These are phyloP conservation scores for Otolemur garnettii DNA, from an alignment of 2,113 vertebrate genomes.

Conservation along the genomic window DNA sequence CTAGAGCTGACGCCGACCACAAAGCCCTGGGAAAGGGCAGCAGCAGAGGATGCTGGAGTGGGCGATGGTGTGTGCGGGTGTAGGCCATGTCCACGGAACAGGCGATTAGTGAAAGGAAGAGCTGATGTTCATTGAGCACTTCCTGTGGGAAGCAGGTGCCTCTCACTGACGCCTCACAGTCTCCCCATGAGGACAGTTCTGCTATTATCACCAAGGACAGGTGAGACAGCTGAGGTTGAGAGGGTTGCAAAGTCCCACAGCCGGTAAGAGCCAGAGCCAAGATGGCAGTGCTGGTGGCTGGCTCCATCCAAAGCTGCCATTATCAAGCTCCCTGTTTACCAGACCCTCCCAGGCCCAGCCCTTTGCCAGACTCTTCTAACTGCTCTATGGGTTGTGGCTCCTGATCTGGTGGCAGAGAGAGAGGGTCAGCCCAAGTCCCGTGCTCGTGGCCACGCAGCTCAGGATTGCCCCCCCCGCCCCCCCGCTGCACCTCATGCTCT, in stretches of 20 bases:
- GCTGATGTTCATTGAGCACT: not conserved
- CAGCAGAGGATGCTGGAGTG: not conserved
- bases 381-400: not conserved
- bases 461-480: not conserved
- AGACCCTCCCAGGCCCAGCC: not conserved
- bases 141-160: not conserved
- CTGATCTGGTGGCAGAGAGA: not conserved
- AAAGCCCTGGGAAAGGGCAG: not conserved
- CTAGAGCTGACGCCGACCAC: not conserved
- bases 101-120: not conserved
- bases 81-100: fast-evolving
- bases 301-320: not conserved
- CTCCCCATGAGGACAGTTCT: not conserved
- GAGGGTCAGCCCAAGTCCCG: not conserved
- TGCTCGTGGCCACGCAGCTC: not conserved
- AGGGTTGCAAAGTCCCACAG: not conserved
- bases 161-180: not conserved
- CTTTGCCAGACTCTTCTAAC: not conserved
- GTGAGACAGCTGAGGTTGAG: not conserved
- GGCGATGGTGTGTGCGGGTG: not conserved
- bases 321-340: not conserved
- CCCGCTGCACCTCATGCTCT: fast-evolving
- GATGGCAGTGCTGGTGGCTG: not conserved
- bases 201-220: not conserved
- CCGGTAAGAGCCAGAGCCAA: not conserved